Evolutionary conservation across 2,113 vertebrate genomes (phyloP), one percentile per base, ranked within the genome.

Genomic region (Vidua chalybeata): DNA sequence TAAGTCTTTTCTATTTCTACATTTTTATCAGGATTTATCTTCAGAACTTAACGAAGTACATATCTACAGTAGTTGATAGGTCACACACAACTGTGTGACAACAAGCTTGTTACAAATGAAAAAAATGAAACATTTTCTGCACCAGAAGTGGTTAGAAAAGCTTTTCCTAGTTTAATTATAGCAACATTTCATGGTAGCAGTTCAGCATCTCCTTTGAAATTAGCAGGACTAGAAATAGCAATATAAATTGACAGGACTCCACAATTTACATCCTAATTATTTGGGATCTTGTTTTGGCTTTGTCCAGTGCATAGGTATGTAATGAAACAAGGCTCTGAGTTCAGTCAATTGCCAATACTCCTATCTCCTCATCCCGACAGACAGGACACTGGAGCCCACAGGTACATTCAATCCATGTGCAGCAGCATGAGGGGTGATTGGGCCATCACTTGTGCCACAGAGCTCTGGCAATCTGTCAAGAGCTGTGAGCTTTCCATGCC

Each of bases 311-410:
- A 17, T 16, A 54, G 37, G 30, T 48, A 48, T 66, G 8, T 30
- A 67, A 41, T 18, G 16, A 92, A 90, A 84, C 10, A 33, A 74
- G 27, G 11, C 15, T 84, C 33, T 59, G 61, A 52, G 48, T 41
- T 72, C 39, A 87, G 15, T 41, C 68, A 51, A 0, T 63, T 78
- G 48, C 22, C 56, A 75, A 7, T 31, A 56, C 3, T 45, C 0
- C 0, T 14, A 37, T 30, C 1, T 22, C 8, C 39, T 81, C 39
- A 55, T 15, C 23, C 33, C 30, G 39, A 58, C 1, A 39, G 35
- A 19, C 2, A 4, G 27, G 31, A 15, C 13, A 39, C 8, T 0
- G 1, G 48, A 68, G 7, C 15, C 19, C 39, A 51, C 84, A 86
- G 39, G 15, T 27, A 15, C 39, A 6, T 63, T 59, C 35, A 59